phyloP scores from a whole-genome alignment of 2,113 vertebrate species.

The Thalassarche chlororhynchos region DNA sequence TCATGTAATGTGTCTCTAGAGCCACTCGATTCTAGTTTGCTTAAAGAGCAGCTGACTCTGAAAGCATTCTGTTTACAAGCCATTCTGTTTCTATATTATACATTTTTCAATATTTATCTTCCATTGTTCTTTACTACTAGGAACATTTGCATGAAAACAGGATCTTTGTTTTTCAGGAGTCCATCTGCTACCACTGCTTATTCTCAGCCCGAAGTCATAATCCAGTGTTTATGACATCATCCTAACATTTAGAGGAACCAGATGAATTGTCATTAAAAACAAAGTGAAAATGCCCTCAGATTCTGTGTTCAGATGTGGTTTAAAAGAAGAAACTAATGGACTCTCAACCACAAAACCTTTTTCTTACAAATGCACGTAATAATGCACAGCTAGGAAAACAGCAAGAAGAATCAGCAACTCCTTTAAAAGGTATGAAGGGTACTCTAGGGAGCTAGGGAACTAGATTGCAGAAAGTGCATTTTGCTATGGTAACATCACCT shows the following conservation, averaged over 20 bases:
- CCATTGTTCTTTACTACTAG: conserved; percentile 28
- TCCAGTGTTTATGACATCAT: conserved; percentile 38
- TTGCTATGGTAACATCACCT: conserved; percentile 24
- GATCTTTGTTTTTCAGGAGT: conserved; percentile 37
- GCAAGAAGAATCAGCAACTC: neutral
- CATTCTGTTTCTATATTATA: neutral
- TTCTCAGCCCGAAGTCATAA: conserved; percentile 59
- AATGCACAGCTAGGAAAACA: neutral
- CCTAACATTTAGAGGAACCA: conserved; percentile 50
- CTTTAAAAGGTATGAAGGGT: neutral
- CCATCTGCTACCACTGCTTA: conserved; percentile 68
- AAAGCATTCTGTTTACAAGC: conserved; percentile 34
- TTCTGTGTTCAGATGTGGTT: conserved; percentile 36
- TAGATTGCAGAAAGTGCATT: neutral
- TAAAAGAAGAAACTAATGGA: conserved; percentile 57
- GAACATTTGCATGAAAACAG: conserved; percentile 56
- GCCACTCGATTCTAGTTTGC: neutral
- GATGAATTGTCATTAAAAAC: conserved; percentile 48
- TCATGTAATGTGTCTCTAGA: conserved; percentile 19
- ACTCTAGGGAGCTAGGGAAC: neutral
- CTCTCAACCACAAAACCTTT: neutral
- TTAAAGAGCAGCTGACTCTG: conserved; percentile 45
- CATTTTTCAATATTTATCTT: conserved; percentile 54
- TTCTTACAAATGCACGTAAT: conserved; percentile 32
- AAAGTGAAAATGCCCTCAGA: neutral